Evolutionary conservation across 2,888 invertebrate genomes (phyloP), one percentile per base, ranked within the genome.

Genomic region (Colletes collaris): DNA sequence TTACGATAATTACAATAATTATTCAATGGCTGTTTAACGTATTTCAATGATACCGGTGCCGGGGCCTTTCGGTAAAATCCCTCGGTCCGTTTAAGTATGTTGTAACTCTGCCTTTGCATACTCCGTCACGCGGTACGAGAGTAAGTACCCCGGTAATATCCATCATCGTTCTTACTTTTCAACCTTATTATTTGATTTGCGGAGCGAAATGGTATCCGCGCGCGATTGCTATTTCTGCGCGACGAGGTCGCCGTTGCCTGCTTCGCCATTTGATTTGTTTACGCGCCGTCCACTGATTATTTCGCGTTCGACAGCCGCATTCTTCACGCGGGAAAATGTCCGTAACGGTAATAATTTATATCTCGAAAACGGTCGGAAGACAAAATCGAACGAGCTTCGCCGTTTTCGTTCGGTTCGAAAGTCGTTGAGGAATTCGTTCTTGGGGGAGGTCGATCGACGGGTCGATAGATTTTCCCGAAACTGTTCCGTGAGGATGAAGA

Each of bases 1-100:
- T 44, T 60, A 59, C 37, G 58, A 59, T 76, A 68, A 75, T 58
- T 50, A 44, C 19, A 44, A 64, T 64, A 65, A 70, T 71, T 52
- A 70, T 71, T 64, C 46, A 53, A 59, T 27, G 58, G 49, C 6
- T 10, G 70, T 60, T 65, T 37, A 65, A 59, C 49, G 60, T 53
- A 52, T 35, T 10, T 49, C 46, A 58, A n/a, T 52, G 56, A 65
- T 35, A 60, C 13, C 40, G 13, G 27, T 6, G 3, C 4, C 7
- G 13, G 11, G 46, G 52, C 37, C 65, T 71, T 59, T 50, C 66
- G 13, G 53, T 13, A 4, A 44, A 50, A 19, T 10, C 52, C 37
- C n/a, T 37, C 40, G 46, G 63, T 19, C 13, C 16, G 10, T 6
- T 37, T 37, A 19, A n/a, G 40, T 27, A 49, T 35, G 27, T 40